These are phyloP conservation scores for Adrianichthys oophorus DNA, from an alignment of 2,797 vertebrate species.

Conservation along the genomic window DNA sequence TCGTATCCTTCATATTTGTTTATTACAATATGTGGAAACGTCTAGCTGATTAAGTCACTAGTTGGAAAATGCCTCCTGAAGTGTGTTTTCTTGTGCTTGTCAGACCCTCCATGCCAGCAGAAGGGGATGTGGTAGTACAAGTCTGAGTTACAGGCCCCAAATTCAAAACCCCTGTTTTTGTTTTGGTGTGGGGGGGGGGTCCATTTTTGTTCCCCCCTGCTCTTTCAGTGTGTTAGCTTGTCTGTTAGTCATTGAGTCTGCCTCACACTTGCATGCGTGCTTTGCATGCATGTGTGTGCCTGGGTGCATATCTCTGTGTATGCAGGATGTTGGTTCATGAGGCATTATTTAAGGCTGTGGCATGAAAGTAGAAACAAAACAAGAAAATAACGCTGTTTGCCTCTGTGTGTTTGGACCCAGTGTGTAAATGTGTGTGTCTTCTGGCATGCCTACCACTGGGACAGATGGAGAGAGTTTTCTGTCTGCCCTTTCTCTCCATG, in stretches of 20 bases:
- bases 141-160: conserved; percentile 39
- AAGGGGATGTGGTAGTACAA: conserved; percentile 1
- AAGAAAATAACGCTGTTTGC: conserved; percentile 60
- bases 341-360: conserved; percentile 51
- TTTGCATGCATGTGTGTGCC: neutral
- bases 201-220: conserved; percentile 23
- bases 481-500: conserved; percentile 47
- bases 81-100: too few relatives aligned
- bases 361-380: conserved; percentile 62
- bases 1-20: conserved; percentile 14
- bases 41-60: conserved; percentile 9
- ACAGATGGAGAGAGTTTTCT: conserved; percentile 72
- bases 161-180: conserved; percentile 42
- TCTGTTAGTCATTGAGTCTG: conserved; percentile 6
- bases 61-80: too few relatives aligned
- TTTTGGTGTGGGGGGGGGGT: conserved; percentile 33
- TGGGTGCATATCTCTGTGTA: conserved; percentile 10
- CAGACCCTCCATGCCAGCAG: conserved; percentile 1
- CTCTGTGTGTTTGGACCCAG: conserved; percentile 19
- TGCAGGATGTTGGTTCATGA: conserved; percentile 34
- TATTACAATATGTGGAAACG: conserved; percentile 26
- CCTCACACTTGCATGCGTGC: conserved; percentile 13
- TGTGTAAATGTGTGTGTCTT: conserved; percentile 25
- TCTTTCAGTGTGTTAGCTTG: conserved; percentile 8
- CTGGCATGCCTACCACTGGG: conserved; percentile 50